Evolutionary conservation across 2,113 vertebrate genomes (phyloP).

Genomic region (Cariama cristata): DNA sequence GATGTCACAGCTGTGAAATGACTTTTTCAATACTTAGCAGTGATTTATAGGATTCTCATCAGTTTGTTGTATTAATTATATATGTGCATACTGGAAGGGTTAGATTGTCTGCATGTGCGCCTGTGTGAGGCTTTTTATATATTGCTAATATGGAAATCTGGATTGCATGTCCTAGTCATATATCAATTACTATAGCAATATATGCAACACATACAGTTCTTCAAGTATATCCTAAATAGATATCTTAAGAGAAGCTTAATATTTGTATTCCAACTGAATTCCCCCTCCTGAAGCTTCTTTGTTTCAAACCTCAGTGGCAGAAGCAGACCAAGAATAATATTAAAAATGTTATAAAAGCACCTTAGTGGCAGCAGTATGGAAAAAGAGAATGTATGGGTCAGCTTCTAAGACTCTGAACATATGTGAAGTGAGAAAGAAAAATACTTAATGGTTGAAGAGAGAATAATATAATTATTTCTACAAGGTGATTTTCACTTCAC

Average conservation of each 20-base stretch:
- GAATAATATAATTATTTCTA: slow-evolving; percentile 69
- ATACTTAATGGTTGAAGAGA: slow-evolving; percentile 54
- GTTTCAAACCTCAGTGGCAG: slow-evolving; percentile 47
- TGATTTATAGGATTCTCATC: slow-evolving; percentile 25
- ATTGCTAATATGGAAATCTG: background rate
- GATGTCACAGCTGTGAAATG: slow-evolving; percentile 44
- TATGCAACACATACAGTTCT: background rate
- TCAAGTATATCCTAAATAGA: background rate
- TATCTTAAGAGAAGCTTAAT: slow-evolving; percentile 26
- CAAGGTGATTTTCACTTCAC: slow-evolving; percentile 60
- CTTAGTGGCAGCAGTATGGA: slow-evolving; percentile 15
- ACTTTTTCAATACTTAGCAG: slow-evolving; percentile 30
- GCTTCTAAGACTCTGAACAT: slow-evolving; percentile 41
- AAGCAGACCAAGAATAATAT: slow-evolving; percentile 48
- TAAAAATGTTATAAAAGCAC: slow-evolving; percentile 20
- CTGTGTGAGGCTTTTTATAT: background rate
- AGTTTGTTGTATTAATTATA: slow-evolving; percentile 11
- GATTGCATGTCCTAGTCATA: background rate
- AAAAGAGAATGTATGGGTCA: slow-evolving; percentile 42
- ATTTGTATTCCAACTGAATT: slow-evolving; percentile 30
- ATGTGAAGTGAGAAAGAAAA: slow-evolving; percentile 62
- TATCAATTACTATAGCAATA: background rate
- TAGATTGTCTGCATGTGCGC: background rate
- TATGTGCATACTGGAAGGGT: background rate
- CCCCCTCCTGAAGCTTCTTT: slow-evolving; percentile 7